Conservation (phyloP, 2,888 invertebrate genomes). For the Stenodema calcarata region DNA sequence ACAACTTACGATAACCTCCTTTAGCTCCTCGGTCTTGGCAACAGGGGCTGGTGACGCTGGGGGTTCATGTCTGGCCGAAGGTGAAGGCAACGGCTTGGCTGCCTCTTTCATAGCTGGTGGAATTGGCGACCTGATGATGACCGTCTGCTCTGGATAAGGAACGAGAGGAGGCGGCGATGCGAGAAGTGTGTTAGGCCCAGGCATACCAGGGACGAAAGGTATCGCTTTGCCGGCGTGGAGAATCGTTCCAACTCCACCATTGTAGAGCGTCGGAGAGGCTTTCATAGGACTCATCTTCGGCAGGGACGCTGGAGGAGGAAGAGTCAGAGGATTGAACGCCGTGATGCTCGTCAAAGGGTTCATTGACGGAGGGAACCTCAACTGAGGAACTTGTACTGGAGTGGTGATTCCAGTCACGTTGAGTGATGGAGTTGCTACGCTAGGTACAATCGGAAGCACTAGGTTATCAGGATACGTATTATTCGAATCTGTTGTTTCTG, state of each 20-base stretch:
- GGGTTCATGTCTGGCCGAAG: constrained; percentile 15
- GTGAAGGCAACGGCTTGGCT: neutral
- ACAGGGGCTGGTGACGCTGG: constrained; percentile 7
- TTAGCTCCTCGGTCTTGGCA: neutral
- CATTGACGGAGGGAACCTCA: constrained; percentile 52
- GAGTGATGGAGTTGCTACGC: constrained; percentile 66
- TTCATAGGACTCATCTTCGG: constrained; percentile 58
- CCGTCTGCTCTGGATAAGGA: constrained; percentile 29
- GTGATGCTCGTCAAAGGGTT: constrained; percentile 56
- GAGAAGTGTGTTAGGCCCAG: constrained; percentile 74
- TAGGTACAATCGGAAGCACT: constrained; percentile 66
- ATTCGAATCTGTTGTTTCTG: neutral
- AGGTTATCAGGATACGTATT: constrained; percentile 65
- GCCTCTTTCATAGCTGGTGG: constrained; percentile 9
- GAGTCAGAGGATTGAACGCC: constrained; percentile 56
- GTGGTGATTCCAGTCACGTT: constrained; percentile 63
- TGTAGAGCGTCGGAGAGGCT: constrained; percentile 39
- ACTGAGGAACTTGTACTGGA: constrained; percentile 60
- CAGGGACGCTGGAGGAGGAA: constrained; percentile 43
- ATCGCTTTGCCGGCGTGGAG: constrained; percentile 77
- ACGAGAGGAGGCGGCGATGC: constrained; percentile 60
- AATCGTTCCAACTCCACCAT: constrained; percentile 70
- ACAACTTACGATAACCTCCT: neutral
- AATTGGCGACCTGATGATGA: constrained; percentile 43
- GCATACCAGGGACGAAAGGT: constrained; percentile 86